Percentiles rank a stretch among this genome's conserved stretches.
Evolutionary conservation across 2,113 vertebrate genomes (phyloP).

Genomic region (Murina feae): DNA sequence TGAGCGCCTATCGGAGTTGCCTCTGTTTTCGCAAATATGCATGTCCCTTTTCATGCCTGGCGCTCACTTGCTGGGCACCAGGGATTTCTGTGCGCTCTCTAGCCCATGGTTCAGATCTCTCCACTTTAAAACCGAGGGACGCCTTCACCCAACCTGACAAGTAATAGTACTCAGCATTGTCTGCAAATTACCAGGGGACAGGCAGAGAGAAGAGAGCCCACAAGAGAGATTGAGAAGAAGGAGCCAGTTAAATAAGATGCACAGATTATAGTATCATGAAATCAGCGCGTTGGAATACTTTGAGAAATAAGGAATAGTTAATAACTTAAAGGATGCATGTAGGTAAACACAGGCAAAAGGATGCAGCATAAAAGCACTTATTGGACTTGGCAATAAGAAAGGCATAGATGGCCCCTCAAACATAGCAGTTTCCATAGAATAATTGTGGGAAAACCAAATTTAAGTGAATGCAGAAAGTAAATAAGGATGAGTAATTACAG

Average conservation of each 20-base stretch:
- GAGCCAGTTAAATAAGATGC: not conserved
- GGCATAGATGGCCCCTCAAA: not conserved
- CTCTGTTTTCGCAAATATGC: not conserved
- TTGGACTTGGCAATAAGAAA: not conserved
- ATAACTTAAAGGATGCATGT: not conserved
- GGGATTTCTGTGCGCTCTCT: not conserved
- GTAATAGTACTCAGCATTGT: not conserved
- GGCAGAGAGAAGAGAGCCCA: not conserved
- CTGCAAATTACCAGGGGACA: not conserved
- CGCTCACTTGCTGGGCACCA: not conserved
- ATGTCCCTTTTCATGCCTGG: not conserved
- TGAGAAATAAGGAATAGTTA: not conserved
- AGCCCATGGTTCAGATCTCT: not conserved
- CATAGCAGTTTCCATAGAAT: not conserved
- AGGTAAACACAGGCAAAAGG: not conserved
- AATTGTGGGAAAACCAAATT: not conserved
- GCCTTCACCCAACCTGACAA: not conserved
- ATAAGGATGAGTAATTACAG: not conserved
- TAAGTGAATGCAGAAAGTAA: not conserved
- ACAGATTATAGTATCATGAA: not conserved
- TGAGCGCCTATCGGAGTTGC: not conserved
- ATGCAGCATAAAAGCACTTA: not conserved
- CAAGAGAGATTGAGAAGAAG: not conserved
- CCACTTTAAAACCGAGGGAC: not conserved
- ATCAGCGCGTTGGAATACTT: not conserved